Conservation (phyloP, 1,140 invertebrate genomes). For the Brachionus rotundiformis region DNA sequence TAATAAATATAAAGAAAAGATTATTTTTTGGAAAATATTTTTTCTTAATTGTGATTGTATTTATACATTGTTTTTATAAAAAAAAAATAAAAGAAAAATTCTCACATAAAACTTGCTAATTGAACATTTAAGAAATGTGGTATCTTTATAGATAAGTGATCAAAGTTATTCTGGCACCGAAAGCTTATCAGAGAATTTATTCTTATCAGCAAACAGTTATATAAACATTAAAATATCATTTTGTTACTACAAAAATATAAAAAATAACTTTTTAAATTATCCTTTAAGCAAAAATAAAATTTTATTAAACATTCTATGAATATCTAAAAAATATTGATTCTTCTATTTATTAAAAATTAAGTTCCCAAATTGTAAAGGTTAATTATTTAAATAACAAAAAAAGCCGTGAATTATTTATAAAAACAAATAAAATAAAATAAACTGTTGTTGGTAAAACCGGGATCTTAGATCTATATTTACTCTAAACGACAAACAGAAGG, state of each 20-base stretch:
- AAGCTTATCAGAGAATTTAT: slow-evolving; percentile 1
- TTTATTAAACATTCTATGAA: no score
- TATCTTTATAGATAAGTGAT: not conserved
- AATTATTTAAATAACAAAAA: not conserved
- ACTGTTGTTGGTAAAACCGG: not conserved
- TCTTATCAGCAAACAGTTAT: not conserved
- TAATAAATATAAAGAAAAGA: no score
- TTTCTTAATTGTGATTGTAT: no score
- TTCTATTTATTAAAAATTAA: slow-evolving; percentile 2
- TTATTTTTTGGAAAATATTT: no score
- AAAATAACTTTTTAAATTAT: no score
- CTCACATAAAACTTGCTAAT: not conserved
- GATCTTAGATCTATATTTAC: not conserved
- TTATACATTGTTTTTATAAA: not conserved
- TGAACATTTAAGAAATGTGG: not conserved
- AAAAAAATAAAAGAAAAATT: not conserved
- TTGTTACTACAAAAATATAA: no score
- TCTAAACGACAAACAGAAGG: not conserved
- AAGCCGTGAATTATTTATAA: not conserved
- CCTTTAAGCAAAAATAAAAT: no score
- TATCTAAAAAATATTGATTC: no score
- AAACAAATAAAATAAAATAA: not conserved
- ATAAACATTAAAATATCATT: no score
- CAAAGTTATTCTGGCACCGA: not conserved
- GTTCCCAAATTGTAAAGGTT: not conserved